Percentiles rank a stretch among this genome's conserved stretches.
Conservation (phyloP, 2,113 vertebrate species). For the Gallinago jamesoni region DNA sequence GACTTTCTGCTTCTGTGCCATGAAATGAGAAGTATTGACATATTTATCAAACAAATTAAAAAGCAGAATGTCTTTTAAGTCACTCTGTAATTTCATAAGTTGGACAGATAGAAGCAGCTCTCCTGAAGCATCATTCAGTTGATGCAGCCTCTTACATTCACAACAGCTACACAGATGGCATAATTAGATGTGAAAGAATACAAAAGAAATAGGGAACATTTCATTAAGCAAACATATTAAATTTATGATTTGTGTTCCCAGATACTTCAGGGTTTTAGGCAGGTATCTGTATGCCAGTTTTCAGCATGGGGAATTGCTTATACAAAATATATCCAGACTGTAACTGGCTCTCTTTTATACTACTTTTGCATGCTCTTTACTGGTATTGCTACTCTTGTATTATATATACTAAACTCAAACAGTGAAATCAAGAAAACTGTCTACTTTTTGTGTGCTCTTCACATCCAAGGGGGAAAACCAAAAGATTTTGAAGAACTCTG, state of each 20-base stretch:
- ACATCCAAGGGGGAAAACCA: background rate
- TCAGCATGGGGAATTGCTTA: background rate
- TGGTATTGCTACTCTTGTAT: background rate
- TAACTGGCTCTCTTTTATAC: background rate
- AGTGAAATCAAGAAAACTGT: background rate
- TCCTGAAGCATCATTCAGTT: background rate
- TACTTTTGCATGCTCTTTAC: background rate
- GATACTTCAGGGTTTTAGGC: background rate
- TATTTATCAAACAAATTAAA: background rate
- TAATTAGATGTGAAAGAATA: background rate
- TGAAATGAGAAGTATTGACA: background rate
- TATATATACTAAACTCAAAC: background rate
- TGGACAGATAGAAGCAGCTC: background rate
- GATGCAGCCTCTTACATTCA: background rate
- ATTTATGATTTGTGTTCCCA: background rate
- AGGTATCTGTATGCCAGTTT: background rate
- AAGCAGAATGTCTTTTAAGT: conserved; percentile 6
- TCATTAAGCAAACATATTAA: background rate
- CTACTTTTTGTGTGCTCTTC: background rate
- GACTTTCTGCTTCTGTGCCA: background rate
- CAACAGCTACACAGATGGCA: background rate
- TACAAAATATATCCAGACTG: background rate
- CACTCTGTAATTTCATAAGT: background rate
- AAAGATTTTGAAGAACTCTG: background rate
- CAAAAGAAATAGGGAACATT: background rate